Evolutionary conservation across 2,113 vertebrate species (phyloP).

Genomic region (Phalacrocorax aristotelis): DNA sequence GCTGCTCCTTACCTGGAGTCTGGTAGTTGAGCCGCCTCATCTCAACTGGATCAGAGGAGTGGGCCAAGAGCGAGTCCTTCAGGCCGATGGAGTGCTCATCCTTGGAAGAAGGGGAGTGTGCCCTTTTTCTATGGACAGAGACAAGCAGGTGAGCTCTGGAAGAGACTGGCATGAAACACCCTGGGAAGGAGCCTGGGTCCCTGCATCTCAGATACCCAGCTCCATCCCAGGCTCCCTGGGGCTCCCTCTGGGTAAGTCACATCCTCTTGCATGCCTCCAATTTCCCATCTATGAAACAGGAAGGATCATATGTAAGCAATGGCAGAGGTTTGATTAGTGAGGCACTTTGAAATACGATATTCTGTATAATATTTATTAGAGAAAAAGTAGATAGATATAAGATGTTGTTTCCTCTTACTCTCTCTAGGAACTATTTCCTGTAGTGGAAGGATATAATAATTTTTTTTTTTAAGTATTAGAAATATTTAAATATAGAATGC

Average conservation of each 20-base stretch:
- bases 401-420: background rate
- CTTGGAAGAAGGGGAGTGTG: slow-evolving; percentile 87
- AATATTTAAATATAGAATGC: slow-evolving; percentile 68
- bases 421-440: slow-evolving; percentile 54
- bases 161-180: background rate
- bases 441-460: slow-evolving; percentile 60
- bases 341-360: background rate
- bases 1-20: slow-evolving; percentile 84
- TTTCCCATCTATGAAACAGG: background rate
- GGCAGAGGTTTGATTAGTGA: slow-evolving; percentile 2
- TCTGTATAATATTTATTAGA: background rate
- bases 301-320: background rate
- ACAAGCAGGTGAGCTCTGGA: background rate
- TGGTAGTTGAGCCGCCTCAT: slow-evolving; percentile 95
- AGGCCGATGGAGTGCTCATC: slow-evolving; percentile 87
- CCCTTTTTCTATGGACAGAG: slow-evolving; percentile 83
- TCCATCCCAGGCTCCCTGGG: background rate
- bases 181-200: background rate
- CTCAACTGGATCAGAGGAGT: slow-evolving; percentile 92
- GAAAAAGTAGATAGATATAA: background rate
- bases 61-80: slow-evolving; percentile 88
- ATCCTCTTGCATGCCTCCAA: background rate
- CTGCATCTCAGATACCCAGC: background rate
- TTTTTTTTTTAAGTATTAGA: slow-evolving; percentile 46
- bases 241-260: background rate